These are phyloP conservation scores for Hyppa rectilinea DNA, from an alignment of 2,888 invertebrate genomes.

Conservation along the genomic window DNA sequence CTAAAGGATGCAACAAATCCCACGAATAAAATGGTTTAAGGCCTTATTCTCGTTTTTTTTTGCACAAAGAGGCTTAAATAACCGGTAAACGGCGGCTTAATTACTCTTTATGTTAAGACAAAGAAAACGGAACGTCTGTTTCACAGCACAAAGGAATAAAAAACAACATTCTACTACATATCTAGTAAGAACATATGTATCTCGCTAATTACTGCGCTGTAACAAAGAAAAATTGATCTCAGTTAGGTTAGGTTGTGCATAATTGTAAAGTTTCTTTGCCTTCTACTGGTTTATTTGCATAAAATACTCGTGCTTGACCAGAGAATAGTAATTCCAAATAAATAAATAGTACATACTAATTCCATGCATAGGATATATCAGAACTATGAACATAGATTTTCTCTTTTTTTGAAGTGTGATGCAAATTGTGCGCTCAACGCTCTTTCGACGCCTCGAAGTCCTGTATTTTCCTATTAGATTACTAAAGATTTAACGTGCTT, in stretches of 20 bases:
- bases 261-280: constrained; percentile 15
- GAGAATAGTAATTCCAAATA: not conserved
- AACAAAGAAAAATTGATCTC: constrained; percentile 54
- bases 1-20: not conserved
- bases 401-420: too few relatives aligned
- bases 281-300: constrained; percentile 29
- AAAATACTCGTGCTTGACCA: not conserved
- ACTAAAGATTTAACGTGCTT: too few relatives aligned
- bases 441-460: too few relatives aligned
- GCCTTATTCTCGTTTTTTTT: constrained; percentile 12
- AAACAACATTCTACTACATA: constrained; percentile 55
- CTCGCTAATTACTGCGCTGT: constrained; percentile 36
- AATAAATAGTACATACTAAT: not conserved
- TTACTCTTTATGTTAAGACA: constrained; percentile 43
- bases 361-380: not conserved
- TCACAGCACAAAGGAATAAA: constrained; percentile 52
- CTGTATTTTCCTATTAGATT: too few relatives aligned
- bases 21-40: constrained; percentile 4
- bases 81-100: constrained; percentile 10
- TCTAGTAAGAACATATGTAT: constrained; percentile 34
- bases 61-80: not conserved
- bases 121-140: constrained; percentile 57
- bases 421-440: too few relatives aligned
- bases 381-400: not conserved
- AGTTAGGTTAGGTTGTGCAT: constrained; percentile 11